Conservation (phyloP, 2,888 invertebrate genomes). For the Caenorhabditis sp. region DNA sequence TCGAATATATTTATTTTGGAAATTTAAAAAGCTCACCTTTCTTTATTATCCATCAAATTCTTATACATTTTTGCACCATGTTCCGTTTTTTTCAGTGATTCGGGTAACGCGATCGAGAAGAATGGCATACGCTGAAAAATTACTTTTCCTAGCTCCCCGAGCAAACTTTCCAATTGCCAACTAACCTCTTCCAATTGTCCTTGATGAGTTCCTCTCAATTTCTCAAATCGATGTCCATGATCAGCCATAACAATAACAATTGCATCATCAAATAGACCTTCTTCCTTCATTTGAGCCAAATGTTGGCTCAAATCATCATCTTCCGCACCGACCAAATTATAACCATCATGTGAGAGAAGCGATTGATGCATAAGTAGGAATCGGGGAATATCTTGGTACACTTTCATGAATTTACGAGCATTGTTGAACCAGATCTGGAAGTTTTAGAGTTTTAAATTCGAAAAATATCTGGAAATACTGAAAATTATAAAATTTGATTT, state of each 20-base stretch:
- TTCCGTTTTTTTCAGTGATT: conserved; percentile 48
- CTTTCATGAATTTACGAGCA: conserved; percentile 75
- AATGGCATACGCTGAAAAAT: conserved; percentile 80
- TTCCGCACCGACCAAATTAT: conserved; percentile 79
- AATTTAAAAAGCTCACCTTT: conserved; percentile 14
- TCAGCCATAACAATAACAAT: conserved; percentile 89
- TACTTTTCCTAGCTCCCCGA: too few relatives aligned
- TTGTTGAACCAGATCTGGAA: conserved; percentile 69
- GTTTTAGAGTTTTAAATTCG: too few relatives aligned
- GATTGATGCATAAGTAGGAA: conserved; percentile 87
- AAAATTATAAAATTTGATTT: too few relatives aligned
- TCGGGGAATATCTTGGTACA: conserved; percentile 79
- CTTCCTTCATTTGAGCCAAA: conserved; percentile 48
- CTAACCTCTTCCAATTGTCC: conserved; percentile 77
- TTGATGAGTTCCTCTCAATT: conserved; percentile 84
- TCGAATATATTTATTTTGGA: too few relatives aligned
- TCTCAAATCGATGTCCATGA: conserved; percentile 87
- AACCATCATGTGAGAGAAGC: conserved; percentile 86
- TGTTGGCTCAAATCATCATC: conserved; percentile 60
- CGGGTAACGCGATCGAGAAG: conserved; percentile 74
- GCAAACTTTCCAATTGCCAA: too few relatives aligned
- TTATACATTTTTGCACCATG: conserved; percentile 40
- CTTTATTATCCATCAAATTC: conserved; percentile 59
- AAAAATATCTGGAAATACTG: too few relatives aligned
- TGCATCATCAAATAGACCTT: conserved; percentile 81